Evolutionary conservation across 2,888 invertebrate species (phyloP).

Genomic region (Leucophora obtusa): DNA sequence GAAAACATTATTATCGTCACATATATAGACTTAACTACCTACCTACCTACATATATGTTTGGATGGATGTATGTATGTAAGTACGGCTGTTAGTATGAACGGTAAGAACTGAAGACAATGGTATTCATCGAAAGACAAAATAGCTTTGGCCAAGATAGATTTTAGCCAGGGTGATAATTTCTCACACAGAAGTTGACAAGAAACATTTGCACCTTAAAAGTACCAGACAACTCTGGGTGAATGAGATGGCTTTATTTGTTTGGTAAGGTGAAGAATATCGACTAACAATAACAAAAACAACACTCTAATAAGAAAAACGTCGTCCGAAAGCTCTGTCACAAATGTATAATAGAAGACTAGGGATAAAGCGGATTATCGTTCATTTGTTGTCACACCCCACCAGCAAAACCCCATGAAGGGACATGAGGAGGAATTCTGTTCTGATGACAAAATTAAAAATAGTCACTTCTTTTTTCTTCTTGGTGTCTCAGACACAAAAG

Average conservation of each 20-base stretch:
- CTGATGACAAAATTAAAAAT: constrained; percentile 42
- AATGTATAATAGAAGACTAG: constrained; percentile 45
- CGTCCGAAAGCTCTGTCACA: constrained; percentile 39
- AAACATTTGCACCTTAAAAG: constrained; percentile 51
- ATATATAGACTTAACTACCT: constrained; percentile 14
- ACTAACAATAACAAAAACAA: constrained; percentile 29
- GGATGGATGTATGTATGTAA: not conserved
- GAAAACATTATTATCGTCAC: constrained; percentile 62
- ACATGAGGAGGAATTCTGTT: constrained; percentile 1
- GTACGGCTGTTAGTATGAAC: not conserved
- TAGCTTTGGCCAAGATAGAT: constrained; percentile 20
- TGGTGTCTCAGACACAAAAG: constrained; percentile 35
- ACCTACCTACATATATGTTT: constrained; percentile 1
- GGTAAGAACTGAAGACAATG: not conserved
- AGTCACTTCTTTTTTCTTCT: constrained; percentile 58
- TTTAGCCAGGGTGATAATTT: constrained; percentile 64
- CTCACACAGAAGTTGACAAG: constrained; percentile 66
- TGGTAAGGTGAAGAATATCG: constrained; percentile 42
- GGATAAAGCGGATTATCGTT: constrained; percentile 61
- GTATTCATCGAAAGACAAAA: not conserved
- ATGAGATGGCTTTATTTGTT: constrained; percentile 55
- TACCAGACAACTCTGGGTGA: constrained; percentile 25
- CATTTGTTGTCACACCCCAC: constrained; percentile 37
- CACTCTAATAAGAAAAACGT: constrained; percentile 63
- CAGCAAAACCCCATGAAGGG: not conserved